Conservation (phyloP, 2,113 vertebrate genomes). For the Oceanites oceanicus region DNA sequence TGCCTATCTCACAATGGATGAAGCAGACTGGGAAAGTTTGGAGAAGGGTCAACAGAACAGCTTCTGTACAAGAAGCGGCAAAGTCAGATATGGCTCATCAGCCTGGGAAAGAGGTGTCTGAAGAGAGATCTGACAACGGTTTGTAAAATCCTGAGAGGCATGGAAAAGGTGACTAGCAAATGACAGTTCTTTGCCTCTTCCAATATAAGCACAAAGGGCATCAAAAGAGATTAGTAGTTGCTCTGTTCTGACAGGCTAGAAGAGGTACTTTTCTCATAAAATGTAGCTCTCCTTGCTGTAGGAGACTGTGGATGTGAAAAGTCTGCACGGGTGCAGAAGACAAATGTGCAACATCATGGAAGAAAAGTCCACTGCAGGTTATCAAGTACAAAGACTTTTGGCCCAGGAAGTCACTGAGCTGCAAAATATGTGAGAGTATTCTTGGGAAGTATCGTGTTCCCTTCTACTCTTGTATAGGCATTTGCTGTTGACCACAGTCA, state of each 20-base stretch:
- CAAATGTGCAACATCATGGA: not conserved
- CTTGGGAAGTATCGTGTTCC: not conserved
- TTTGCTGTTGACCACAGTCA: not conserved
- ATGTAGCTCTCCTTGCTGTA: not conserved
- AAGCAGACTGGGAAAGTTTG: not conserved
- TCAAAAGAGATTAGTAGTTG: not conserved
- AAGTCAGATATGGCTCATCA: not conserved
- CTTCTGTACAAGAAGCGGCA: not conserved
- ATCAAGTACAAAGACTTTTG: not conserved
- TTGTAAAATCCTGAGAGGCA: not conserved
- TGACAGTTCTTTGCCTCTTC: not conserved
- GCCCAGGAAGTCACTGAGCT: not conserved
- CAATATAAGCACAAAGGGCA: not conserved
- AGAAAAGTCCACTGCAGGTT: not conserved
- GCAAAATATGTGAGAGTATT: not conserved
- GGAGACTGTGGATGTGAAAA: not conserved
- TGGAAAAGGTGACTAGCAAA: not conserved
- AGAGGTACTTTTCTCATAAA: not conserved
- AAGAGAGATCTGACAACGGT: not conserved
- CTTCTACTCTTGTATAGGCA: not conserved
- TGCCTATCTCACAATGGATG: not conserved
- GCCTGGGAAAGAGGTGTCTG: not conserved
- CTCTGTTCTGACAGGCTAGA: not conserved
- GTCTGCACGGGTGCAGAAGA: not conserved
- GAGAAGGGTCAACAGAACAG: not conserved